phyloP scores from a whole-genome alignment of 2,113 vertebrate species.

The Elachura formosa region DNA sequence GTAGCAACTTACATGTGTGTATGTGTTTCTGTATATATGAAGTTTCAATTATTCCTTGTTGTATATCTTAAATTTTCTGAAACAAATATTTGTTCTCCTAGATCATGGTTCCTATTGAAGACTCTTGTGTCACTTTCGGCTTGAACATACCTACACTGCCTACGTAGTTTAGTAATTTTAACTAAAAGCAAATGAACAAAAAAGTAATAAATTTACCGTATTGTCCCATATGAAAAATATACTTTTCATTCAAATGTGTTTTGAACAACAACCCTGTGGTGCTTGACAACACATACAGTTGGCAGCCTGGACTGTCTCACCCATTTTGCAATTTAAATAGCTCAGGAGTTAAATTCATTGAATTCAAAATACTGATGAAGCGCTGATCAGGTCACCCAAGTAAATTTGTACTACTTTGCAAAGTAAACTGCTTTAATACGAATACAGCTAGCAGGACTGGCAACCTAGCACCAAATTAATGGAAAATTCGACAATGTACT shows the following conservation, averaged over 20 bases:
- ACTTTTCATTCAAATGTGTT: not conserved
- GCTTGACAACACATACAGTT: not conserved
- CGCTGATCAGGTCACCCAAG: not conserved
- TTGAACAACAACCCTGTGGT: not conserved
- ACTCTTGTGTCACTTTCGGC: not conserved
- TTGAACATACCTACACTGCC: not conserved
- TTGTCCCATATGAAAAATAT: not conserved
- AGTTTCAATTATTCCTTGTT: not conserved
- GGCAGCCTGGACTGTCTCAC: not conserved
- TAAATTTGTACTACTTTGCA: constrained; percentile 23
- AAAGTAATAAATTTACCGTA: not conserved
- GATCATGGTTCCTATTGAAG: not conserved
- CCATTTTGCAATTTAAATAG: not conserved
- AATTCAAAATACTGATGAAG: not conserved
- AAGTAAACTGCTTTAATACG: not conserved
- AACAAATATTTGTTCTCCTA: not conserved
- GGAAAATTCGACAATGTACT: not conserved
- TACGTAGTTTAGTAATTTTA: not conserved
- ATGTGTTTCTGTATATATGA: not conserved
- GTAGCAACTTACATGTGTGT: not conserved
- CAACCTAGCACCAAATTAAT: not conserved
- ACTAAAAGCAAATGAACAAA: not conserved
- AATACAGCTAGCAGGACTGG: not conserved
- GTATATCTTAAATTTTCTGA: not conserved
- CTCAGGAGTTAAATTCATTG: not conserved